Percentiles rank a stretch among this genome's conserved stretches.
Conservation (phyloP, 2,888 invertebrate species). For the Synanthedon vespiformis region DNA sequence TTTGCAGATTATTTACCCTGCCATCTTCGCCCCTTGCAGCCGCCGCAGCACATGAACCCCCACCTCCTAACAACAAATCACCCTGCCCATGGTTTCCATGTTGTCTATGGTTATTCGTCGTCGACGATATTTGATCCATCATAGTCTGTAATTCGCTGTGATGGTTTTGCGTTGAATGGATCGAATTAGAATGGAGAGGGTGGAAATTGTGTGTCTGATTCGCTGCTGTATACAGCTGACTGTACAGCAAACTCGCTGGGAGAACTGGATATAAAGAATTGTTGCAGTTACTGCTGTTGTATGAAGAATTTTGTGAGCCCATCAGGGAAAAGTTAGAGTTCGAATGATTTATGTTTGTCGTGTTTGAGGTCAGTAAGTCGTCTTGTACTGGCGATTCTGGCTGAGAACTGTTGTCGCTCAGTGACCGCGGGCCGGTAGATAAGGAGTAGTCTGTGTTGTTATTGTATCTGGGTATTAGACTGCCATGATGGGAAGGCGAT, state of each 20-base stretch:
- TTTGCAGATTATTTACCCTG: constrained; percentile 65
- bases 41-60: constrained; percentile 67
- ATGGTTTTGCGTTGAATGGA: constrained; percentile 73
- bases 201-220: constrained; percentile 81
- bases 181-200: constrained; percentile 74
- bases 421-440: constrained; percentile 77
- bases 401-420: constrained; percentile 85
- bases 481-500: constrained; percentile 66
- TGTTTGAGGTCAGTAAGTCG: constrained; percentile 76
- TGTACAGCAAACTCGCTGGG: constrained; percentile 85
- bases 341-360: constrained; percentile 68
- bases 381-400: constrained; percentile 88
- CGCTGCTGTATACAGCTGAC: constrained; percentile 84
- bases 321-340: constrained; percentile 75
- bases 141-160: constrained; percentile 80
- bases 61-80: constrained; percentile 66
- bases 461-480: constrained; percentile 77
- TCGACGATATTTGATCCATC: constrained; percentile 80
- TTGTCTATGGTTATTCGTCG: constrained; percentile 69
- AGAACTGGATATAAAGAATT: constrained; percentile 82
- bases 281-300: constrained; percentile 74
- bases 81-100: constrained; percentile 52
- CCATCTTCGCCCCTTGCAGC: constrained; percentile 71
- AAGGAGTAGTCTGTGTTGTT: constrained; percentile 76
- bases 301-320: constrained; percentile 72